Base-by-base conservation (phyloP, 2,888 invertebrate genomes). In the Leptopilina drosophilae region DNA sequence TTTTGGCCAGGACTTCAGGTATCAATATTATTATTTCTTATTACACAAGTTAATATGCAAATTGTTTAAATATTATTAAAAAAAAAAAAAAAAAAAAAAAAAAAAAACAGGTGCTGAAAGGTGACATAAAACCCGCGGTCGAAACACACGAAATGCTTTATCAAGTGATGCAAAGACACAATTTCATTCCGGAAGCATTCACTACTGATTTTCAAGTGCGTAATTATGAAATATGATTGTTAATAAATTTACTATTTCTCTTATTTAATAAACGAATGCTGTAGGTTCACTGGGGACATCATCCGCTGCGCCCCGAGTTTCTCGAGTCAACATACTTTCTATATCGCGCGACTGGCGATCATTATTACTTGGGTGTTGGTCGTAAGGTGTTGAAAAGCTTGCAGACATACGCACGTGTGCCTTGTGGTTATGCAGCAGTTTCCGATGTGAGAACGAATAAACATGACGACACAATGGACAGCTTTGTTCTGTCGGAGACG, bases 1-100 rank as follows among this genome's bases (percentile, higher is more conserved):
- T 99, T 99, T 92, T 99, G 99, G 99, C 99, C 99, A 0, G 99
- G 99, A 0, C 93, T 99, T 15, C 98, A 99, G 93, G 97, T 97
- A 84, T 86, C n/a, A 5, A 66, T 64, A 20, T 20, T 20, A 20
- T 20, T 33, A 33, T 33, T 33, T 33, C 33, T 33, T 33, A 33
- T 33, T 33, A 33, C 33, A 33, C 33, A 33, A 33, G 33, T 33
- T 33, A 33, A 33, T 33, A 4, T 33, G 3, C 33, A 33, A 5
- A 3, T 33, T 33, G 33, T 33, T 33, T 2, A 33, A 33, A 33
- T 3, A 33, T 33, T 33, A n/a, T n/a, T 33, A 2, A 2, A 33
- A 33, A 33, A 33, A 33, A 33, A 33, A 33, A 12, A 6, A 2
- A 33, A 33, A 33, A 33, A 33, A 33, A 33, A 33, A 33, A 12